These are phyloP conservation scores for Melanotaenia parkinsoni DNA, from an alignment of 2,797 vertebrate species.

Conservation along the genomic window DNA sequence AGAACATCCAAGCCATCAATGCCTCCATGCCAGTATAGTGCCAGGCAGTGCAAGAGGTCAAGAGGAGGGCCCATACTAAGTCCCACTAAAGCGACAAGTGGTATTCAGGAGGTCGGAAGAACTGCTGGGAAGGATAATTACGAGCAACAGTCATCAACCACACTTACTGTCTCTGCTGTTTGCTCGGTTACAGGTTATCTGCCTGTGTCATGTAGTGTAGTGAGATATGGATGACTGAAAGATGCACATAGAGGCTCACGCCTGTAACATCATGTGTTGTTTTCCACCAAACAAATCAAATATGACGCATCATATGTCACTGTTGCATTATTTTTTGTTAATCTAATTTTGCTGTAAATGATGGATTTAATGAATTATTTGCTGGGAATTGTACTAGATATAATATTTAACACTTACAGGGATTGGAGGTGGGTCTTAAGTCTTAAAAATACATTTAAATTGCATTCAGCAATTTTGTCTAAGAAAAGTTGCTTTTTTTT, in stretches of 20 bases:
- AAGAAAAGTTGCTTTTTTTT: constrained; percentile 68
- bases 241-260: constrained; percentile 70
- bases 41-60: constrained; percentile 77
- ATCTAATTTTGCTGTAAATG: constrained; percentile 78
- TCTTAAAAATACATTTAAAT: constrained; percentile 84
- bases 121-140: constrained; percentile 12
- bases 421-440: constrained; percentile 80
- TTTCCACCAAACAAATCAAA: constrained; percentile 67
- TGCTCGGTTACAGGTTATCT: constrained; percentile 41
- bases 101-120: constrained; percentile 64
- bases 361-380: constrained; percentile 78
- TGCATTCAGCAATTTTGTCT: constrained; percentile 78
- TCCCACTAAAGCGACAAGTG: constrained; percentile 87
- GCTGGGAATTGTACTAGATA: constrained; percentile 77
- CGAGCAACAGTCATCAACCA: constrained; percentile 17
- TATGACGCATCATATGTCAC: constrained; percentile 60
- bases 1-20: constrained; percentile 87
- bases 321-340: constrained; percentile 77
- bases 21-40: constrained; percentile 83
- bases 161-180: constrained; percentile 26
- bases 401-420: constrained; percentile 70
- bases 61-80: constrained; percentile 78
- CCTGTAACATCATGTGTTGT: constrained; percentile 66
- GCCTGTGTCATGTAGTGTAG: constrained; percentile 34
- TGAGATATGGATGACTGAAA: constrained; percentile 79